A percentile compares a stretch with the other conserved stretches of the same genome.
Conservation (phyloP, 1,140 invertebrate species). For the Drosophila bocki region DNA sequence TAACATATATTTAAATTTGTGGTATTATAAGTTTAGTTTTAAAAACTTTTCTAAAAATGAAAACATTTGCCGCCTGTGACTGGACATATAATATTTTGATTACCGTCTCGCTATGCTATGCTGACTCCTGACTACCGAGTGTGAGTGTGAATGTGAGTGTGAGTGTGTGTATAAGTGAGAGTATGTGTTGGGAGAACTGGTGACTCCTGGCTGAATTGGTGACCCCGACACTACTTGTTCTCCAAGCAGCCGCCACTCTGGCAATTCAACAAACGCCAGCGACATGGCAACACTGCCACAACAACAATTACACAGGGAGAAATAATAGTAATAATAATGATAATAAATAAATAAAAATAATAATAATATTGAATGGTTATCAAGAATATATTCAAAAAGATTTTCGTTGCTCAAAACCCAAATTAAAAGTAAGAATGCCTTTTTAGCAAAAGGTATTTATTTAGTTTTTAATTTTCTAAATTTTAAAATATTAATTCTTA, state of each 20-base stretch:
- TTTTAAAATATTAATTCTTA: too few relatives aligned
- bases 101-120: constrained; percentile 33
- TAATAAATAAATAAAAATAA: too few relatives aligned
- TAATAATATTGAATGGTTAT: background rate
- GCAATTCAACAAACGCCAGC: constrained; percentile 51
- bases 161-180: constrained; percentile 16
- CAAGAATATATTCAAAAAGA: background rate
- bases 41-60: background rate
- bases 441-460: too few relatives aligned
- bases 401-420: too few relatives aligned
- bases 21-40: background rate
- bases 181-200: constrained; percentile 17
- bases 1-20: too few relatives aligned
- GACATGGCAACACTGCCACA: constrained; percentile 51
- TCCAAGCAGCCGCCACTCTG: constrained; percentile 28
- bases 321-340: background rate
- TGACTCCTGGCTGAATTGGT: constrained; percentile 46
- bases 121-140: constrained; percentile 2
- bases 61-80: constrained; percentile 41
- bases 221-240: constrained; percentile 45
- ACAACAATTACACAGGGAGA: constrained; percentile 26
- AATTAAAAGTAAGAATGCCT: too few relatives aligned
- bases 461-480: too few relatives aligned
- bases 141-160: constrained; percentile 18
- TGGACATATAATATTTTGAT: constrained; percentile 42